Base-by-base conservation (phyloP, 2,113 vertebrate species). In the Hiodon alosoides region DNA sequence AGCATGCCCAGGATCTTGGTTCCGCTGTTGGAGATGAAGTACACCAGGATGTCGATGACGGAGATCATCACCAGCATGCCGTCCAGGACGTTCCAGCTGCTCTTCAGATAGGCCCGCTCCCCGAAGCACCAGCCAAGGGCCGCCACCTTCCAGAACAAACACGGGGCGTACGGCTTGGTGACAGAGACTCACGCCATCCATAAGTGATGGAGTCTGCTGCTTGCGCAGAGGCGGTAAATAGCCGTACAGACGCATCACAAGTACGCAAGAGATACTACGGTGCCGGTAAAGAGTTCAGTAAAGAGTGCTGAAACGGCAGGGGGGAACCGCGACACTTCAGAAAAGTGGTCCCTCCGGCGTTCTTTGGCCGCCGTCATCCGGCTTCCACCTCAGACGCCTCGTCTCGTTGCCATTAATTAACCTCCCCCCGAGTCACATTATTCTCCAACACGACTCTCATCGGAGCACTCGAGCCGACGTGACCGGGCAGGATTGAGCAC, bases 1-100 rank as follows among this genome's bases (percentile, higher is more conserved):
- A 99, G 85, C 96, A 99, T 98, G 48, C 97, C 97, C 80, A 99
- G 89, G 84, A 98, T 98, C 87, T 98, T 98, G 0, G 96, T 96
- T 58, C 96, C 93, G 0, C 94, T 95, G 86, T 97, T 94, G 0
- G 95, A 99, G 80, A 98, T 92, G 90, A 98, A 81, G 0, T 95
- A 97, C 79, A 99, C 95, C 78, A 99, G 91, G 87, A 98, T 95
- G 87, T 99, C 97, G 3, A 96, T 95, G 71, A 95, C 91, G 0
- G 97, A 99, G 85, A 99, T 98, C 88, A 98, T 91, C 85, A 98
- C 97, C 83, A 99, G 83, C 86, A 98, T 93, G 66, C 97, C 97
- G 5, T 99, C 97, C 77, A 99, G 92, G 72, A 99, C 65, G 4
- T 99, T 98, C 97, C 97, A 98, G 86, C 93, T 98, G 91, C 96